Base-by-base conservation (phyloP, 2,888 invertebrate species). In the Chrysolina oricalcia region DNA sequence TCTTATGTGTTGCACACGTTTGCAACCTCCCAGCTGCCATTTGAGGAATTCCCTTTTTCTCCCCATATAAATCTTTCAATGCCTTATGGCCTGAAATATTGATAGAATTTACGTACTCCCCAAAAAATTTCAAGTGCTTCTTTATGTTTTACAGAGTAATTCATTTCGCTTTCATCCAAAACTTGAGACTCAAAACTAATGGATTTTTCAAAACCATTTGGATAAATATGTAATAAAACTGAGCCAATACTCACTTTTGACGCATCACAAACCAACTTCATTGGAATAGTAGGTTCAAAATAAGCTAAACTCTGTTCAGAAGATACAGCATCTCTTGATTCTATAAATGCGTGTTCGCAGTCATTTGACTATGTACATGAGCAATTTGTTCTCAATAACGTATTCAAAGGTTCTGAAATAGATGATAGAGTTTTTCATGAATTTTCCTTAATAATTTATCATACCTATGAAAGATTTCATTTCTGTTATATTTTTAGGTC, bases 181-280 rank as follows among this genome's bases (percentile, higher is more conserved):
- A 63, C 23, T 9, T 63, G 43, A 4, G 70, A 65, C 35, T 62
- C 67, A 41, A 73, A 73, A 63, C 63, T 50, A 35, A 73, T 73
- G 6, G 73, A 68, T 63, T 40, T 73, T 27, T 73, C 73, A 0
- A 43, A 46, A 35, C 68, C 68, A 69, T 73, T 64, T 6, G 63
- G 50, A 64, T 69, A 73, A 15, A 73, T 64, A 53, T 73, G 73
- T 15, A 73, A 10, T 21, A 73, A 23, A 62, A 73, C 73, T 35
- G 69, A 68, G 1, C 63, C 63, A n/a, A n/a, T n/a, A n/a, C n/a
- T n/a, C n/a, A n/a, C n/a, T n/a, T n/a, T n/a, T n/a, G n/a, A n/a
- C n/a, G n/a, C n/a, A n/a, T n/a, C n/a, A n/a, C n/a, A n/a, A n/a
- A n/a, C n/a, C n/a, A n/a, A n/a, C n/a, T n/a, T 63, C n/a, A 64